These are phyloP conservation scores for Gulo gulo DNA, from an alignment of 2,113 vertebrate species.

Conservation along the genomic window DNA sequence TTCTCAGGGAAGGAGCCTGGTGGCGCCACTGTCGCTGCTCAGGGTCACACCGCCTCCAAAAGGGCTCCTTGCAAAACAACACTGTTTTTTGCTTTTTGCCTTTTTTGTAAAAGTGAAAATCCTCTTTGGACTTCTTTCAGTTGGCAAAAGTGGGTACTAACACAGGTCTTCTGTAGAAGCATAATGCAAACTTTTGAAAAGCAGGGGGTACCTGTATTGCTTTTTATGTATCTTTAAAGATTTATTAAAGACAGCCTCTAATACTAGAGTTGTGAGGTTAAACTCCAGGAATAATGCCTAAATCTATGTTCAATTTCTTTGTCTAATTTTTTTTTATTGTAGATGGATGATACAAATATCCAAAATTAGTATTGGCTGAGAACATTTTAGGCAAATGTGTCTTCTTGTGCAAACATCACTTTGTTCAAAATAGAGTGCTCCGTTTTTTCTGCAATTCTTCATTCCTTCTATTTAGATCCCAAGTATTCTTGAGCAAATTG, in stretches of 20 bases:
- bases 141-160: not conserved
- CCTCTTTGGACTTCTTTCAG: not conserved
- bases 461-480: not conserved
- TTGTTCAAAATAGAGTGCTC: not conserved
- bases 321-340: not conserved
- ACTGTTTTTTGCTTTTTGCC: not conserved
- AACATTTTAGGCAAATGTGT: not conserved
- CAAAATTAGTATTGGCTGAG: not conserved
- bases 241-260: constrained; percentile 10
- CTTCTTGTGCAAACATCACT: not conserved
- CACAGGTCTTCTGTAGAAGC: not conserved
- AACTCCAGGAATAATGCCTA: not conserved
- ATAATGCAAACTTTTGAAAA: not conserved
- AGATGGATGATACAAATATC: not conserved
- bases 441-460: not conserved
- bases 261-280: not conserved
- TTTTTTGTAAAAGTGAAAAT: not conserved
- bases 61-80: not conserved
- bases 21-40: not conserved
- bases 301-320: not conserved
- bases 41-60: not conserved
- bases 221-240: constrained; percentile 11
- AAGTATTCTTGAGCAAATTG: not conserved
- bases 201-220: not conserved
- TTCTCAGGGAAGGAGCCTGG: not conserved